Evolutionary conservation across 2,797 vertebrate genomes (phyloP).

Genomic region (Microchirus variegatus): DNA sequence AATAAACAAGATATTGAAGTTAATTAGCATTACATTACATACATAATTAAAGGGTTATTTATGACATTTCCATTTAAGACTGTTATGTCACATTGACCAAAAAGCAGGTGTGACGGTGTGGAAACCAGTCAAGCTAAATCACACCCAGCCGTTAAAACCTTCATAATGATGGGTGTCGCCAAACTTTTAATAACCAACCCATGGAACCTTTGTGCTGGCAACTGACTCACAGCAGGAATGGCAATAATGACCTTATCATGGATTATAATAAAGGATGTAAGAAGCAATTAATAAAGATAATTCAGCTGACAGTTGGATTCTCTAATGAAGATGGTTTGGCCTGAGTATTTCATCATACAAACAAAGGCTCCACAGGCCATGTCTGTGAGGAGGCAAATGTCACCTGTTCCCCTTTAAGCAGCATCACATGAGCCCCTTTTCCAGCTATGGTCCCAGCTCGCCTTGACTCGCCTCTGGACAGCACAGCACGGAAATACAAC

Average conservation of each 20-base stretch:
- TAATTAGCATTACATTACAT: too few species aligned
- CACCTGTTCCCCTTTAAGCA: conserved; percentile 40
- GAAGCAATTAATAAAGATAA: not conserved
- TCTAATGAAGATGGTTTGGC: not conserved
- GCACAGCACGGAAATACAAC: too few species aligned
- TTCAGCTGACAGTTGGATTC: not conserved
- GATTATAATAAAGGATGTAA: not conserved
- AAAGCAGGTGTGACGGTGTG: not conserved
- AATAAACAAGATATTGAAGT: too few species aligned
- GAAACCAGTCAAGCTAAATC: conserved; percentile 6
- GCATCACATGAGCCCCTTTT: conserved; percentile 4
- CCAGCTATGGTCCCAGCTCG: too few species aligned
- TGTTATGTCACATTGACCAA: too few species aligned
- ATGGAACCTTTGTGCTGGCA: not conserved
- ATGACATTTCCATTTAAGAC: too few species aligned
- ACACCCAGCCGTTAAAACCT: conserved; percentile 3
- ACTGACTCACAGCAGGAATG: conserved; percentile 31
- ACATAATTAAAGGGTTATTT: too few species aligned
- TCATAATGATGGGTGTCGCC: conserved; percentile 16
- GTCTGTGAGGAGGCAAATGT: conserved; percentile 38
- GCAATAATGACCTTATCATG: not conserved
- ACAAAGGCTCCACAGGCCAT: conserved; percentile 22
- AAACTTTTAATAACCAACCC: not conserved
- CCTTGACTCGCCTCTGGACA: too few species aligned
- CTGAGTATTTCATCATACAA: too few species aligned